These are phyloP conservation scores for Aphelinus atriplicis DNA, from an alignment of 1,140 invertebrate species.

Conservation along the genomic window DNA sequence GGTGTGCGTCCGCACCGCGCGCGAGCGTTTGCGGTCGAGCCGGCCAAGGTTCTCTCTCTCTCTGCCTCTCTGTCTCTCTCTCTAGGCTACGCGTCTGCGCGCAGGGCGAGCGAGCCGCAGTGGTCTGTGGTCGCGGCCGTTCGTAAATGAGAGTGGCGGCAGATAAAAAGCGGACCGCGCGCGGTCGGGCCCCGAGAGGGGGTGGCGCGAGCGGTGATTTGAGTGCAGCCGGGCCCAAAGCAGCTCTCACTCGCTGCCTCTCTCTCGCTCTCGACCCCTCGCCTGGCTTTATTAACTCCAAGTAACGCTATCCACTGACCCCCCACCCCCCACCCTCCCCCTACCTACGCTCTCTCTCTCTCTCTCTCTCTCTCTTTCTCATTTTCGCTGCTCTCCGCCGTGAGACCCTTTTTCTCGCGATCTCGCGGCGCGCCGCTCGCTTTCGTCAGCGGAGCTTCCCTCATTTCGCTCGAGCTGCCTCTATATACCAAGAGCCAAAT, in stretches of 20 bases:
- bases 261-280: slow-evolving; percentile 39
- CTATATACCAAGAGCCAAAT: too few species aligned
- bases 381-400: background rate
- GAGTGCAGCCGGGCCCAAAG: too few species aligned
- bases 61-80: too few species aligned
- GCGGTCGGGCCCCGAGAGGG: too few species aligned
- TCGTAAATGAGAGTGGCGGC: slow-evolving; percentile 52
- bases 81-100: slow-evolving; percentile 8
- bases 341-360: background rate
- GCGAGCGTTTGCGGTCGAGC: background rate
- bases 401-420: too few species aligned
- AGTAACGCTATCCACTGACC: slow-evolving; percentile 53
- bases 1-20: background rate
- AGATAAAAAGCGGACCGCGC: background rate
- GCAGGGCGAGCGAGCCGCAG: slow-evolving; percentile 20
- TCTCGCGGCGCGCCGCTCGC: too few species aligned
- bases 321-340: too few species aligned
- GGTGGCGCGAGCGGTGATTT: too few species aligned
- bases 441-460: too few species aligned
- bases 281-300: slow-evolving; percentile 60
- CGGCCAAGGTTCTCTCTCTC: too few species aligned
- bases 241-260: background rate
- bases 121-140: slow-evolving; percentile 46
- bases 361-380: slow-evolving; percentile 36
- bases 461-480: too few species aligned